Percentiles rank a stretch among this genome's conserved stretches.
Evolutionary conservation across 2,888 invertebrate genomes (phyloP).

Genomic region (Chouioia cunea): DNA sequence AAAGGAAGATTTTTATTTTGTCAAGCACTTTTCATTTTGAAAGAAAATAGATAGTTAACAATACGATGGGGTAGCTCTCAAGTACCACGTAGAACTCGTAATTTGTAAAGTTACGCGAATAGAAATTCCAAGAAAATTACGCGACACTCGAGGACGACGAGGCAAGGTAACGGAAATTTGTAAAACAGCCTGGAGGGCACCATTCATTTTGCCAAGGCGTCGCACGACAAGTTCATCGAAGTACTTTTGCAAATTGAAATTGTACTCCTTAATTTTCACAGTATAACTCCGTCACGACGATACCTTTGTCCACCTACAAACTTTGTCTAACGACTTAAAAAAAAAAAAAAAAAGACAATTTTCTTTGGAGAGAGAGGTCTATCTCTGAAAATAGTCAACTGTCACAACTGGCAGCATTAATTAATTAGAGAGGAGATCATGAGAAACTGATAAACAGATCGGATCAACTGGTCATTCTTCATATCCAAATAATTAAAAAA

Average conservation of each 20-base stretch:
- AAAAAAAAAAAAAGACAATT: conserved; percentile 1
- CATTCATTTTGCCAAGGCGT: conserved; percentile 4
- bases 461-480: too few relatives aligned
- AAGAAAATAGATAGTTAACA: too few relatives aligned
- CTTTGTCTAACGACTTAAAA: neutral
- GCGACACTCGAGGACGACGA: neutral
- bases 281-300: conserved; percentile 4
- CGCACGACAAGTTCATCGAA: conserved; percentile 2
- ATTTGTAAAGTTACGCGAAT: neutral
- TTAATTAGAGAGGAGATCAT: too few relatives aligned
- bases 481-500: too few relatives aligned
- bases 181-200: conserved; percentile 17
- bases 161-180: conserved; percentile 1
- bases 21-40: too few relatives aligned
- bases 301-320: neutral
- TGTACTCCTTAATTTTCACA: conserved; percentile 3
- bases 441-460: too few relatives aligned
- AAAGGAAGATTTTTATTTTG: too few relatives aligned
- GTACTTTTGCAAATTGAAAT: conserved; percentile 15
- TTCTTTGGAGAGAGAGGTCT: neutral
- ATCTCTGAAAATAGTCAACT: too few relatives aligned
- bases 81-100: too few relatives aligned
- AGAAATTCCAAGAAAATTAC: conserved; percentile 19
- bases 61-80: too few relatives aligned
- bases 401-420: too few relatives aligned